A percentile compares a stretch with the other conserved stretches of the same genome.
Evolutionary conservation across 1,140 invertebrate species (phyloP).

Genomic region (Daktulosphaira vitifoliae): DNA sequence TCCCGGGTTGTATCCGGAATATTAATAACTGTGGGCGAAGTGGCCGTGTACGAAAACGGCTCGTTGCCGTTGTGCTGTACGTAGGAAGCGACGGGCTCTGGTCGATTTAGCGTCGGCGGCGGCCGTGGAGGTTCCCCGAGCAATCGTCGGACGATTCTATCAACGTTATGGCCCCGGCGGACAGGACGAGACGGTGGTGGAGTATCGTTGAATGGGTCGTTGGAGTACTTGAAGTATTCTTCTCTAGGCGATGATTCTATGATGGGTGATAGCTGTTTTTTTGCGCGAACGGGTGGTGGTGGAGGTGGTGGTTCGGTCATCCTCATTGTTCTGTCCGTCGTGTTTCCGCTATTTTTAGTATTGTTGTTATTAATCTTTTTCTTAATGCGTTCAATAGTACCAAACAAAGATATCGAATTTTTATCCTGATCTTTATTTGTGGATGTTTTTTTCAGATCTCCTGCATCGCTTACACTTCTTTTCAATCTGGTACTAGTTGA

Average conservation of each 20-base stretch:
- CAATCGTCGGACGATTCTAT: conserved; percentile 39
- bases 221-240: conserved; percentile 54
- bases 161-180: conserved; percentile 39
- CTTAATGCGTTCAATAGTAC: conserved; percentile 34
- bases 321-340: not conserved
- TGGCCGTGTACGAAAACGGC: conserved; percentile 63
- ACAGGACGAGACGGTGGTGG: conserved; percentile 37
- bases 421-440: conserved; percentile 36
- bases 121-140: conserved; percentile 28
- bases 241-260: conserved; percentile 58
- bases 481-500: conserved; percentile 37
- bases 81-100: conserved; percentile 43
- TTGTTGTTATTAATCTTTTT: conserved; percentile 1
- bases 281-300: conserved; percentile 41
- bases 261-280: conserved; percentile 64
- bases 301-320: not conserved
- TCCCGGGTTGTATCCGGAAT: conserved; percentile 39
- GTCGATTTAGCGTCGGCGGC: conserved; percentile 32
- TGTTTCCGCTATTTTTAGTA: too few species aligned
- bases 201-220: conserved; percentile 34
- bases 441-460: conserved; percentile 40
- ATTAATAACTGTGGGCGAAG: conserved; percentile 40
- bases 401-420: conserved; percentile 31
- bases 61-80: conserved; percentile 62
- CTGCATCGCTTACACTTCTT: conserved; percentile 45